phyloP scores from a whole-genome alignment of 2,888 invertebrate genomes.

The Trichacis sp. region DNA sequence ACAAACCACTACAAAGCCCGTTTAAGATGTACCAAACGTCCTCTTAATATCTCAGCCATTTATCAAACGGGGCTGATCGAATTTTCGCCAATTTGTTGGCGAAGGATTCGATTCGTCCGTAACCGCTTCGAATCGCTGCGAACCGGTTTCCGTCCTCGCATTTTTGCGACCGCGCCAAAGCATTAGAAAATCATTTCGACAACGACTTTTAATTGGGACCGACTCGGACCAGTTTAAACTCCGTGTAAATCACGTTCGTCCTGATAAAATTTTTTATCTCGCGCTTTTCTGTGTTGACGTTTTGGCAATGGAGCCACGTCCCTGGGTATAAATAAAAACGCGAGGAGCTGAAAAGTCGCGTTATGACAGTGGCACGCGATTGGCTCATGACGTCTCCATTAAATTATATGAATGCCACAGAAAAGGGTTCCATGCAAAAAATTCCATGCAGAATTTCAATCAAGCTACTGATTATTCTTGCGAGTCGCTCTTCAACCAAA shows the following conservation, averaged over 20 bases:
- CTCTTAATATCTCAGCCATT: constrained; percentile 14
- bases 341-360: too few species aligned
- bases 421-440: too few species aligned
- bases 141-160: not conserved
- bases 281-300: not conserved
- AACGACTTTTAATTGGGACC: not conserved
- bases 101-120: not conserved
- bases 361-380: not conserved
- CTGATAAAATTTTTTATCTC: not conserved
- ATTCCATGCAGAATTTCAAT: too few species aligned
- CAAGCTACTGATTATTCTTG: too few species aligned
- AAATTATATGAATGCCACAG: too few species aligned
- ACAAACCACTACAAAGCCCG: constrained; percentile 29
- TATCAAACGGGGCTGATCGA: not conserved
- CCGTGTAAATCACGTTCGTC: not conserved
- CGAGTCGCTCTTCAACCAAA: too few species aligned
- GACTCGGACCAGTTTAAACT: not conserved
- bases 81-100: not conserved
- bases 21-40: constrained; percentile 36
- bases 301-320: not conserved
- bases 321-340: too few species aligned
- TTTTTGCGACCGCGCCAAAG: not conserved
- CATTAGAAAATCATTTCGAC: constrained; percentile 1
- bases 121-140: not conserved
- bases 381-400: not conserved